Evolutionary conservation across 2,888 invertebrate species (phyloP), one percentile per base, ranked within the genome.

Genomic region (Flexamia atlantica): DNA sequence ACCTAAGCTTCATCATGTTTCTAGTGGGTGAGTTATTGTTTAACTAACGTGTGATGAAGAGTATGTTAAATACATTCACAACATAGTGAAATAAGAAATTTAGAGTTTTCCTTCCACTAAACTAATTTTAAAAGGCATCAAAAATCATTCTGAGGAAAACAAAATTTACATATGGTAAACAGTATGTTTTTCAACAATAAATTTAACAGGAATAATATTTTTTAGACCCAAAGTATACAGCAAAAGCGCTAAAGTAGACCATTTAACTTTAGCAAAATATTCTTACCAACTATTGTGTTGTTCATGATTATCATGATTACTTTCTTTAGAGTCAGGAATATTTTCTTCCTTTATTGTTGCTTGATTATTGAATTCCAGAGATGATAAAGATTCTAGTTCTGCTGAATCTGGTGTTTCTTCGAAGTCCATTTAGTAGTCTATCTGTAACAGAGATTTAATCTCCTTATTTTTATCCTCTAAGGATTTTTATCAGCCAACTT

Each of bases 321-420:
- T 53, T 4, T 64, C 28, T 28, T 64, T 30, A 28, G 30, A 7
- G 3, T 28, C 23, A 23, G 53, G 23, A 53, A 30, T 28, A 64
- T 57, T 9, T 25, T 79, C 14, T 30, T 81, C 50, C 9, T 74
- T 84, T 57, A 84, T n/a, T 14, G 84, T 81, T 50, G 70, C 70
- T 84, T 84, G 72, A 42, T 81, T 84, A 57, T 84, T 84, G 42
- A 81, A 81, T 57, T 81, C 84, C 17, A 74, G 42, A 17, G 60
- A 50, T 20, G 57, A 74, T 25, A 32, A 53, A 72, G 84, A 50
- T 72, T 84, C 80, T 20, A 81, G 30, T 28, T 74, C 82, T 25
- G 30, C 36, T 36, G 82, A 23, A 42, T 82, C 32, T 20, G 57
- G n/a, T 30, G 82, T 20, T 0, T 83, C 82, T 40, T 83, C 82